Base-by-base conservation (phyloP, 37 sponge, comb jelly and placozoan species). In the Geodia barretti region DNA sequence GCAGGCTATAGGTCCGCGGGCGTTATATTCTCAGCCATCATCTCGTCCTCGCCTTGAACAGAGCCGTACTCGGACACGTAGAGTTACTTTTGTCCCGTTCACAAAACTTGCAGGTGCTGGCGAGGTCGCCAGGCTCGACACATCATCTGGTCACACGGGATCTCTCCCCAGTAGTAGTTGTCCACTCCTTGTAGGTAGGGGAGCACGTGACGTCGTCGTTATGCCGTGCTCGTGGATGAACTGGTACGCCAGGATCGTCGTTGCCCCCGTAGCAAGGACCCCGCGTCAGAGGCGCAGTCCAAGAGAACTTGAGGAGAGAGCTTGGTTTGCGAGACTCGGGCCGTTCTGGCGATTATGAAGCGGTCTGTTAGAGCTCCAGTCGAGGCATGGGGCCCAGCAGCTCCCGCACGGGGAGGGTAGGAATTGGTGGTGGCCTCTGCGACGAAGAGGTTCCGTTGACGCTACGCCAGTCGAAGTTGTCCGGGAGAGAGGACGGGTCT, bases 301-400 rank as follows among this genome's bases (percentile, higher is more conserved):
- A 93, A 80, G 33, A 93, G 80, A 19, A 84, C 94, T 41, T 93
- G 94, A 9, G 90, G 80, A 0, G 90, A 86, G 3, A 93, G 79
- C 0, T 39, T 80, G 28, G 78, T 68, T 4, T 82, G 38, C 2
- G 88, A 39, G 3, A 60, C 19, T 37, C 36, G 1, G 1, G 78
- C 86, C 26, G 72, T 70, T 9, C 67, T 84, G 24, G 90, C 89
- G 2, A 93, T 82, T 64, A 88, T 93, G 35, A 93, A 71, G 42
- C 94, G 82, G 60, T 93, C 94, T 9, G 90, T 85, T 33, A 93
- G 82, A 0, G 90, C 90, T 30, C 94, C 94, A 30, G 68, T 63
- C 33, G 90, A 25, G 7, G 87, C 94, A 66, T 86, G 90, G 14
- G n/a, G 94, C 94, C 94, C 94, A 93, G 61, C 94, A 93, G 33